Percentiles rank a stretch among this genome's conserved stretches.
Evolutionary conservation across 2,888 invertebrate species (phyloP).

Genomic region (Psylliodes chrysocephalus): DNA sequence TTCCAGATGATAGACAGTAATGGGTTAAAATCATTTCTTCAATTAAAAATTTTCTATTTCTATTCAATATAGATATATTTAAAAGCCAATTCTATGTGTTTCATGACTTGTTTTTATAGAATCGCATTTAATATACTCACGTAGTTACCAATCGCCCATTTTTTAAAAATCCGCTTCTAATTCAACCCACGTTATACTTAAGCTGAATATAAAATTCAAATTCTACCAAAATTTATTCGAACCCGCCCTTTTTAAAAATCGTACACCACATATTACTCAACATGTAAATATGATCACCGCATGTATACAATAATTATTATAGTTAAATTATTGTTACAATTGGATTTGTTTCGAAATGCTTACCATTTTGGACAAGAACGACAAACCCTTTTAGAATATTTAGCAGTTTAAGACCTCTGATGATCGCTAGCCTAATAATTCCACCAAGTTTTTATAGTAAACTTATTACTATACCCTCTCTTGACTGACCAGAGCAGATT

Average conservation of each 20-base stretch:
- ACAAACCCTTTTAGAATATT: conserved; percentile 37
- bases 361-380: conserved; percentile 34
- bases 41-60: too few species aligned
- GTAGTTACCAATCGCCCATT: too few species aligned
- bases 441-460: background rate
- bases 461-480: too few species aligned
- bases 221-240: background rate
- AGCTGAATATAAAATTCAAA: background rate
- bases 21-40: too few species aligned
- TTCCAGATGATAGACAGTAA: too few species aligned
- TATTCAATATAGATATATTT: too few species aligned
- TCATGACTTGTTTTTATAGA: too few species aligned
- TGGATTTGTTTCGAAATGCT: conserved; percentile 35
- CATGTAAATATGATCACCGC: conserved; percentile 12
- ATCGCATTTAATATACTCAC: too few species aligned
- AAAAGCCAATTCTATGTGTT: too few species aligned
- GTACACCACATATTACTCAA: conserved; percentile 8
- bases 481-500: too few species aligned
- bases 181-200: background rate
- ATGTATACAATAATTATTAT: conserved; percentile 25
- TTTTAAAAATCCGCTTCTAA: background rate
- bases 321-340: conserved; percentile 26
- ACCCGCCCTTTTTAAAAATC: background rate
- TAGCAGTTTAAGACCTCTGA: conserved; percentile 25
- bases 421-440: background rate